Evolutionary conservation across 2,797 vertebrate genomes (phyloP), one percentile per base, ranked within the genome.

Genomic region (Parauchenoglanis ngamensis): DNA sequence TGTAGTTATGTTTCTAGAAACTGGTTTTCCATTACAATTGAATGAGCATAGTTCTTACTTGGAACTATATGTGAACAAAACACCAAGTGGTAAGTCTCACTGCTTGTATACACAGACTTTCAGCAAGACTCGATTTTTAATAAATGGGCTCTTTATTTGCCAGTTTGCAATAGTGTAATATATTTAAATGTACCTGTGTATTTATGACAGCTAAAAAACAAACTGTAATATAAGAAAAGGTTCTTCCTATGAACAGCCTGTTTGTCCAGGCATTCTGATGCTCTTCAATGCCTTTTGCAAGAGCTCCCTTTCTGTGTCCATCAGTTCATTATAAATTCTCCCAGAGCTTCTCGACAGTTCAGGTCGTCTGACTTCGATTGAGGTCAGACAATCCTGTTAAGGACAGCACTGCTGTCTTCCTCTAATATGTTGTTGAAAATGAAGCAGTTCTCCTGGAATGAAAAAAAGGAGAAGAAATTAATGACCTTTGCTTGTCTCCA

Each of bases 351-450:
- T 83, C 19, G 7, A 52, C 46, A 5, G 13, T 61, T 83, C 80
- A 31, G 80, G 61, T 35, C 10, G n/a, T n/a, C 13, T 52, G n/a
- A 83, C 15, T 31, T 67, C 7, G n/a, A 67, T 83, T 68, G 19
- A 83, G 80, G 46, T 83, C 80, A 52, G 46, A 17, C 44, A 31
- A 23, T 80, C 61, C 23, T 80, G 17, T 80, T n/a, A 44, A 80
- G 23, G 57, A 8, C 78, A 80, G 35, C 17, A 52, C n/a, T 54
- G 44, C n/a, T 52, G n/a, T 11, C 17, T 31, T 67, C 61, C 61
- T 52, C 17, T 52, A 23, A 83, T 21, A 31, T 63, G 59, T 67
- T 52, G 44, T 49, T 67, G 7, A 49, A 65, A 65, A 65, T 82
- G 6, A n/a, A 17, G 46, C 13, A 19, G 7, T 49, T 28, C 40